Conservation (phyloP, 2,797 vertebrate genomes). For the Halcyon smyrnensis region DNA sequence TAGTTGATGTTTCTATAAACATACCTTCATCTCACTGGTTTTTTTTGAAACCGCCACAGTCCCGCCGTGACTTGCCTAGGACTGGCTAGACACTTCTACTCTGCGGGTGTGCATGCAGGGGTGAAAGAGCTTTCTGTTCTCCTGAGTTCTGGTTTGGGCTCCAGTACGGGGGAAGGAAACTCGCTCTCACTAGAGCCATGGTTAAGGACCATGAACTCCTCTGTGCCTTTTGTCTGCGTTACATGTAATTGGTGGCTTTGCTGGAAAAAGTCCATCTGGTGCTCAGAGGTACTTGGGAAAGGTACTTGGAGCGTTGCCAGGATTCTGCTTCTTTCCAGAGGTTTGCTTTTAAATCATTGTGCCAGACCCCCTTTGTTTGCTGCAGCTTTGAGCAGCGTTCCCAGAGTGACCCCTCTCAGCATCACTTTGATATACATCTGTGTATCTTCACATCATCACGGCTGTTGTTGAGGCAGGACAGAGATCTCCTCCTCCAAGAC, state of each 20-base stretch:
- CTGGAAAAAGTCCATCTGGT: constrained; percentile 47
- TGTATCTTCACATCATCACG: background rate
- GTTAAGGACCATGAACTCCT: background rate
- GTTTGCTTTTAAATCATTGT: constrained; percentile 48
- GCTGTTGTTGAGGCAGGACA: background rate
- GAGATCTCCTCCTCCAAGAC: background rate
- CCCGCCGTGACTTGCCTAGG: background rate
- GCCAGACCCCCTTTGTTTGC: background rate
- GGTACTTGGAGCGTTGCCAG: constrained; percentile 8
- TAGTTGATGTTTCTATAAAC: constrained; percentile 62
- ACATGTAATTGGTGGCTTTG: background rate
- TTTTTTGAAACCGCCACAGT: constrained; percentile 36
- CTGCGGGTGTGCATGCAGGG: fast-evolving
- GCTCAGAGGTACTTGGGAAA: background rate
- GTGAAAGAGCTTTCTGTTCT: constrained; percentile 66
- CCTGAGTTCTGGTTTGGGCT: background rate
- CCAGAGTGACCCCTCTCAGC: background rate
- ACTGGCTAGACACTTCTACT: background rate
- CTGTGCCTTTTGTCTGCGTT: constrained; percentile 6
- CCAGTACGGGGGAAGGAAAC: background rate
- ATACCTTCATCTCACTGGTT: constrained; percentile 35
- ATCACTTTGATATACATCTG: background rate
- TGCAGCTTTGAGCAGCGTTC: background rate
- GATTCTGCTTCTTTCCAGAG: constrained; percentile 18
- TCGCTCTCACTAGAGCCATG: background rate